Conservation (phyloP, 1,140 invertebrate genomes). For the Drosophila tristis region DNA sequence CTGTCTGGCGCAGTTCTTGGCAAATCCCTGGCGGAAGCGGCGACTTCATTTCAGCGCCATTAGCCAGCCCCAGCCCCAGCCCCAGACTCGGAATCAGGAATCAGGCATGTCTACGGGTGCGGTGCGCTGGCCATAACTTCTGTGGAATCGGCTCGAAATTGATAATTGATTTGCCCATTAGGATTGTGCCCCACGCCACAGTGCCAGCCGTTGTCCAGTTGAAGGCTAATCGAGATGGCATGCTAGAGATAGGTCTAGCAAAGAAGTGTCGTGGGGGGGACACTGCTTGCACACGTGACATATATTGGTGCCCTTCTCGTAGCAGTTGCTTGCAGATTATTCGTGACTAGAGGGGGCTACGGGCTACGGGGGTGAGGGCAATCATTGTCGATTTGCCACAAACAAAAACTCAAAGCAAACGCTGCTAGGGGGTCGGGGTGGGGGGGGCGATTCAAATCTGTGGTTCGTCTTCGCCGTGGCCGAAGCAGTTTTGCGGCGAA, state of each 20-base stretch:
- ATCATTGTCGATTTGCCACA: slow-evolving; percentile 58
- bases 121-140: slow-evolving; percentile 42
- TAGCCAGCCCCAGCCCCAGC: slow-evolving; percentile 30
- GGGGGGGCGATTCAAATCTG: slow-evolving; percentile 11
- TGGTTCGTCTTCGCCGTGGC: slow-evolving; percentile 34
- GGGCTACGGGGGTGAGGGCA: too few species aligned
- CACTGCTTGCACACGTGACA: too few species aligned
- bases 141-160: slow-evolving; percentile 24
- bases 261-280: too few species aligned
- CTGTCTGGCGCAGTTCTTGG: slow-evolving; percentile 5
- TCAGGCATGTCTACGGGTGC: too few species aligned
- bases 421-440: not conserved
- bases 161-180: slow-evolving; percentile 46
- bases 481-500: slow-evolving; percentile 64
- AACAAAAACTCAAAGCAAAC: slow-evolving; percentile 35
- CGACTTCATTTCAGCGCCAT: slow-evolving; percentile 58
- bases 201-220: slow-evolving; percentile 38
- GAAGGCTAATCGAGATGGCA: not conserved
- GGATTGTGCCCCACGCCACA: not conserved
- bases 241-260: too few species aligned
- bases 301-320: too few species aligned
- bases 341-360: too few species aligned
- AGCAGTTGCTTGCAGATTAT: too few species aligned
- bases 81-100: too few species aligned
- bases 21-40: slow-evolving; percentile 6